Evolutionary conservation across 2,797 vertebrate species (phyloP).

Genomic region (Silurus lanzhouensis): DNA sequence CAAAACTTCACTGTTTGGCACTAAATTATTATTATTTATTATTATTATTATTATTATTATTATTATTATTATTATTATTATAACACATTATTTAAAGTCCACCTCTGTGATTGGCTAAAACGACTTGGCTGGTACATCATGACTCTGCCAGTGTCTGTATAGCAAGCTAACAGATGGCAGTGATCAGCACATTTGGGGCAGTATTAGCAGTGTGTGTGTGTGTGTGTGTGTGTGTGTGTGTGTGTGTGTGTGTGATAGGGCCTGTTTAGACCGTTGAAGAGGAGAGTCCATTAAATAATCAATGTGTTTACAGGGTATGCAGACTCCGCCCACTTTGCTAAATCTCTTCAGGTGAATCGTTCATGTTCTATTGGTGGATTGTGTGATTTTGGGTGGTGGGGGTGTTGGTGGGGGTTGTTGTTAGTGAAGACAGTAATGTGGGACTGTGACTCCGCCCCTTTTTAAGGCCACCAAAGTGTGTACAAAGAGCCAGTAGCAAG

Average conservation of each 20-base stretch:
- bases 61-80: slow-evolving; percentile 1
- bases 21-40: slow-evolving; percentile 48
- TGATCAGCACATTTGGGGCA: background rate
- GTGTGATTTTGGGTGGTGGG: background rate
- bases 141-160: slow-evolving; percentile 18
- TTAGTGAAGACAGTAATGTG: background rate
- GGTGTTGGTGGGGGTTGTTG: background rate
- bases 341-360: background rate
- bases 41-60: background rate
- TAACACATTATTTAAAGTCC: background rate
- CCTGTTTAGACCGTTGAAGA: background rate
- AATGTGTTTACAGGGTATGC: background rate
- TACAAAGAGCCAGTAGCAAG: background rate
- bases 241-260: background rate
- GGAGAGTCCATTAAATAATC: background rate
- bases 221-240: background rate
- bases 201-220: background rate
- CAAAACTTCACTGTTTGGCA: slow-evolving; percentile 75
- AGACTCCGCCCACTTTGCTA: background rate
- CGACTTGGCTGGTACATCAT: background rate
- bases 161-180: slow-evolving; percentile 1
- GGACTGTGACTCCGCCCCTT: slow-evolving; percentile 14
- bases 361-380: no score
- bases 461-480: slow-evolving; percentile 23
- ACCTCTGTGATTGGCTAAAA: background rate